Evolutionary conservation across 2,113 vertebrate genomes (phyloP).

Genomic region (Gopherus flavomarginatus): DNA sequence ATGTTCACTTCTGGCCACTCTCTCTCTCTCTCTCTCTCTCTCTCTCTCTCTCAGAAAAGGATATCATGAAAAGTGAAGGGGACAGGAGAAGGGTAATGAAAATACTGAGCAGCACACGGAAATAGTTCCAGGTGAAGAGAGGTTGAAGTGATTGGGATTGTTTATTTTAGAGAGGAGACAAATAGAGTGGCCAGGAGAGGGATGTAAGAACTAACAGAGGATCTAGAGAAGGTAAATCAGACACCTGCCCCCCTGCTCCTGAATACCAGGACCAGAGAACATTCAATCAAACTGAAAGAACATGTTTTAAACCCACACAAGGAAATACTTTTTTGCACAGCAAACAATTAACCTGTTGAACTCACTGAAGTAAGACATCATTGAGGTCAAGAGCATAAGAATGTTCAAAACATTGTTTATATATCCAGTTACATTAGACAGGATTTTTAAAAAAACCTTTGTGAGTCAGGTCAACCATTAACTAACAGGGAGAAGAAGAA

Average conservation of each 20-base stretch:
- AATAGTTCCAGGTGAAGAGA: rapidly evolving
- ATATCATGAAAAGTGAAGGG: not conserved
- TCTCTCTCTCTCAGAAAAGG: not conserved
- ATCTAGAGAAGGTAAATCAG: not conserved
- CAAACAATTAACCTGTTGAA: not conserved
- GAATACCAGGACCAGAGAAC: not conserved
- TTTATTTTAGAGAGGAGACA: not conserved
- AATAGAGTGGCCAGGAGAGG: not conserved
- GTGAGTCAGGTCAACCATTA: not conserved
- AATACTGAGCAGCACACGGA: not conserved
- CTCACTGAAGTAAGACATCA: not conserved
- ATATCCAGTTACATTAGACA: not conserved
- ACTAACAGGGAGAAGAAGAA: not conserved
- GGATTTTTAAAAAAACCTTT: not conserved
- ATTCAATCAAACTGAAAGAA: not conserved
- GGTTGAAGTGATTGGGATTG: not conserved
- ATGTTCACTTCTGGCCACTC: not conserved
- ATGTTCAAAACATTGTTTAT: not conserved
- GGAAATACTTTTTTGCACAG: not conserved
- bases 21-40: not conserved
- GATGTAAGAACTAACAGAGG: not conserved
- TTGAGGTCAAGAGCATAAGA: not conserved
- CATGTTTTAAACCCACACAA: not conserved
- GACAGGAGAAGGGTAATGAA: not conserved
- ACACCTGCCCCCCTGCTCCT: not conserved